Base-by-base conservation (phyloP, 2,888 invertebrate genomes). In the Criorhina ranunculi region DNA sequence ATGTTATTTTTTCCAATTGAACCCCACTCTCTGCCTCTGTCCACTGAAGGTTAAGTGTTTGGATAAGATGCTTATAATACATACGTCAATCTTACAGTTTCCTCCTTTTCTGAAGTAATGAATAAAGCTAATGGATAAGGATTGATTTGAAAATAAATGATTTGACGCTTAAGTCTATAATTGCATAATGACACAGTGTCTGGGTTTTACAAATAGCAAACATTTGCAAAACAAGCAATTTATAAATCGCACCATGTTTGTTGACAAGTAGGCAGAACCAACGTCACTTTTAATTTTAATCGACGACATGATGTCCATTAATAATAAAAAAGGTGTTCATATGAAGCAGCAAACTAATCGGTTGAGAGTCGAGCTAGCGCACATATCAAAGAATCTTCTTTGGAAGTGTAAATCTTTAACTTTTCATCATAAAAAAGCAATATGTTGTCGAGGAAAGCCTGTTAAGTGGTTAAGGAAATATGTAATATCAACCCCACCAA, bases 101-200 rank as follows among this genome's bases (percentile, higher is more conserved):
- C n/a, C 24, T 11, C 35, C 9, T 17, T 46, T 69, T 33, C 5
- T 46, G 15, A 31, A 46, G 46, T n/a, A n/a, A n/a, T 57, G 11
- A 35, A 29, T 46, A 31, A 0, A 9, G 31, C 40, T 17, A 46
- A 57, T 35, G 57, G 70, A 72, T 40, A 49, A 51, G 24, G 37
- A 49, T 59, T 40, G 46, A 59, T 69, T 55, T 51, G 3, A 15
- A 29, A 37, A 49, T 35, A 15, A 33, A 8, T 51, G 15, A 37
- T 33, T 46, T 49, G 31, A 59, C 24, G 24, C 1, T 24, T 1
- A 31, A 49, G 49, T 60, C 49, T 51, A 72, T 60, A 60, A 29
- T 72, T 72, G 49, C 49, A 60, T 37, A 60, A 72, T 37, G 60
- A 31, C 59, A 72, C 19, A 59, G 49, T 60, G 24, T 24, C 24